These are phyloP conservation scores for Chelmon rostratus DNA, from an alignment of 2,797 vertebrate species.

Conservation along the genomic window DNA sequence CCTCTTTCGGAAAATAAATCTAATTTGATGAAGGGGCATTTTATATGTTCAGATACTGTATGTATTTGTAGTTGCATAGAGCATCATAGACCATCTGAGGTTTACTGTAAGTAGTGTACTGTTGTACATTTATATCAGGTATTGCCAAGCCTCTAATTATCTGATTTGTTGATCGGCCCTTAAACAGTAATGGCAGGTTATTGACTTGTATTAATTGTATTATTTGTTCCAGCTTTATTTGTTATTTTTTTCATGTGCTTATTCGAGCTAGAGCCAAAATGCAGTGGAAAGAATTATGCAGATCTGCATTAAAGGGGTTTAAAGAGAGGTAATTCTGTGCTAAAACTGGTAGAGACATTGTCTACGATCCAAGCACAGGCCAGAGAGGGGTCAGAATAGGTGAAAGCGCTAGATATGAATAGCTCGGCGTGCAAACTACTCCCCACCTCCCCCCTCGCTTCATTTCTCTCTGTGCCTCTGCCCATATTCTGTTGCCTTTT, in stretches of 20 bases:
- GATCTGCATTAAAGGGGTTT: constrained; percentile 29
- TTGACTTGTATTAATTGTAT: constrained; percentile 19
- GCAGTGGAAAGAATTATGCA: neutral
- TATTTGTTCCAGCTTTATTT: constrained; percentile 25
- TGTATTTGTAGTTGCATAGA: constrained; percentile 21
- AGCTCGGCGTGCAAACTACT: constrained; percentile 62
- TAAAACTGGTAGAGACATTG: constrained; percentile 53
- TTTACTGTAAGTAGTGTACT: neutral
- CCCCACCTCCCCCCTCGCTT: constrained; percentile 46
- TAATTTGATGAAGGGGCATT: constrained; percentile 5
- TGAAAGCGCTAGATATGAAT: constrained; percentile 79
- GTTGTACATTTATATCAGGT: constrained; percentile 12
- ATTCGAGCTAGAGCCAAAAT: constrained; percentile 24
- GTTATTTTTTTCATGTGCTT: constrained; percentile 3
- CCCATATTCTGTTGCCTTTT: constrained; percentile 80
- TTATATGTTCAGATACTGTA: neutral
- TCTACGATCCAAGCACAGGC: constrained; percentile 48
- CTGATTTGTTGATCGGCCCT: constrained; percentile 16
- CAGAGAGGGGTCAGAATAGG: constrained; percentile 61
- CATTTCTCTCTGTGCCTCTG: constrained; percentile 64
- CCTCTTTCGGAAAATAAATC: constrained; percentile 38
- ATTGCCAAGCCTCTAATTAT: constrained; percentile 10
- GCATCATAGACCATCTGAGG: neutral
- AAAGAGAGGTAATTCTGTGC: constrained; percentile 36
- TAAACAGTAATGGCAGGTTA: constrained; percentile 11